Percentiles rank a stretch among this genome's conserved stretches.
Evolutionary conservation across 2,888 invertebrate species (phyloP).

Genomic region (Pollenia griseotomentosa): DNA sequence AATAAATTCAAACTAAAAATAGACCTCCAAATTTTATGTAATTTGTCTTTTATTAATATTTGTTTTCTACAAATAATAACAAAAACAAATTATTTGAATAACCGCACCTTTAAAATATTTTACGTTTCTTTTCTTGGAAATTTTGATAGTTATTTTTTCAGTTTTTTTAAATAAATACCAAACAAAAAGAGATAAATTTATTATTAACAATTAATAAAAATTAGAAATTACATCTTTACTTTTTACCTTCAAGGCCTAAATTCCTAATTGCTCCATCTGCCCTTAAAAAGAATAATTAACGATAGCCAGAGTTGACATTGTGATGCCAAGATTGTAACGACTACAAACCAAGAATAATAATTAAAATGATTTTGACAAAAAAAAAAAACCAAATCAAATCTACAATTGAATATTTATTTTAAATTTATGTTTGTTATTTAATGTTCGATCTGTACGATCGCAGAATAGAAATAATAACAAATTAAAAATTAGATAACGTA

Average conservation of each 20-base stretch:
- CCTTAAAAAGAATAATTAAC: conserved; percentile 33
- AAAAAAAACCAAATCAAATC: not conserved
- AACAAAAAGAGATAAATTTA: conserved; percentile 27
- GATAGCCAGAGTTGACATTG: conserved; percentile 51
- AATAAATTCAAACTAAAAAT: conserved; percentile 12
- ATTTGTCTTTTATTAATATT: conserved; percentile 10
- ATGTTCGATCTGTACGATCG: not conserved
- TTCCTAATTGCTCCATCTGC: not conserved
- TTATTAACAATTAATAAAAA: conserved; percentile 43
- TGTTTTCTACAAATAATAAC: conserved; percentile 7
- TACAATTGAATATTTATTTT: not conserved
- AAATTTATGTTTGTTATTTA: not conserved
- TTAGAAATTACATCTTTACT: not conserved
- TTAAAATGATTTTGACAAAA: not conserved
- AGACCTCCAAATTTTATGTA: conserved; percentile 57
- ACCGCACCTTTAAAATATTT: conserved; percentile 54
- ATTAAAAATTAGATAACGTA: conserved; percentile 26
- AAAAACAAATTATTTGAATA: conserved; percentile 42
- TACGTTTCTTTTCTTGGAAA: conserved; percentile 40
- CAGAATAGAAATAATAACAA: not conserved
- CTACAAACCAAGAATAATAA: conserved; percentile 9
- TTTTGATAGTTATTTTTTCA: not conserved
- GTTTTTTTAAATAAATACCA: conserved; percentile 23
- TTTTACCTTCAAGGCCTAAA: too few relatives aligned
- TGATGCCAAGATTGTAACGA: not conserved